Evolutionary conservation across 2,888 invertebrate species (phyloP), one percentile per base, ranked within the genome.

Genomic region (Stenodema calcarata): DNA sequence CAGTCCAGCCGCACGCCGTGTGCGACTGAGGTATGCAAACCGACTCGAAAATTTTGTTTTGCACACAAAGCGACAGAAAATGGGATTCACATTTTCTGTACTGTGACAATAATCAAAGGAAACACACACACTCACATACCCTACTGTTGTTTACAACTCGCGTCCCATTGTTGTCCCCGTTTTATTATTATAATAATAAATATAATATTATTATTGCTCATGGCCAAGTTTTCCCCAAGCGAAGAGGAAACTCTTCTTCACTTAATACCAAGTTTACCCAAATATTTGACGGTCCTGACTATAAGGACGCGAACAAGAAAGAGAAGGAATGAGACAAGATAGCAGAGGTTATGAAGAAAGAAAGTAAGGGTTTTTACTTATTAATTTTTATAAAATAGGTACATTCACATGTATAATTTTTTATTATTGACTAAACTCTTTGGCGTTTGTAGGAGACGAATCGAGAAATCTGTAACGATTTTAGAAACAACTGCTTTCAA

Each of bases 1-100:
- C 84, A 84, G 84, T 84, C 30, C 75, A 73, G 75, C 47, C 84
- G 84, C 47, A 47, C 73, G 84, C 70, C 62, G 73, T 41, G 28
- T 47, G 75, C 70, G 73, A 12, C 73, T 84, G 70, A n/a, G 69
- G 54, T 82, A 69, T 82, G 75, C 75, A 75, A 75, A 75, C 75
- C 75, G 35, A 35, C 75, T n/a, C n/a, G 30, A 16, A 7, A 35
- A 7, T 35, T 35, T 7, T 35, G 35, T 35, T 35, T 35, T 35
- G 35, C 35, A 35, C 35, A 35, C 30, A 28, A 16, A 28, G 14
- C 27, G n/a, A 28, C 70, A 70, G 70, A 18, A 28, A 70, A 28
- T 30, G 27, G 12, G 27, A 70, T 30, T 62, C 18, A 18, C 18
- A 62, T 62, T 18, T 23, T 62, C 62, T n/a, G 18, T 62, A 62